Evolutionary conservation across 2,113 vertebrate genomes (phyloP).

Genomic region (Percina caprodes): DNA sequence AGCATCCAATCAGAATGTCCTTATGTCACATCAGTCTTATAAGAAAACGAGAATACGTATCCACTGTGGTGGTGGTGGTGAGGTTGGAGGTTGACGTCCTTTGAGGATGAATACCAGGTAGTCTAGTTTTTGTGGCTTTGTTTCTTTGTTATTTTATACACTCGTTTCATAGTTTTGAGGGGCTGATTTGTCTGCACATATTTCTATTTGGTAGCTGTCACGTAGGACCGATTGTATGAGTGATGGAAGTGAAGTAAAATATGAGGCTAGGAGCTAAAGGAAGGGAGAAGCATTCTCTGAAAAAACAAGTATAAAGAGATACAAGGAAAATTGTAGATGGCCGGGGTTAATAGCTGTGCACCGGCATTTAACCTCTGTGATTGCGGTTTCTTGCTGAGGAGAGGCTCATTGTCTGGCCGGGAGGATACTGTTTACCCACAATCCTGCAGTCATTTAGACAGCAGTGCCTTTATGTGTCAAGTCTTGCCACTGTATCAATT

Average conservation of each 20-base stretch:
- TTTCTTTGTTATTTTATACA: too few relatives aligned
- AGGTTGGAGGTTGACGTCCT: background rate
- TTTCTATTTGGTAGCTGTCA: constrained; percentile 53
- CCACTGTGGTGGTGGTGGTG: background rate
- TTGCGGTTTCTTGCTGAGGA: constrained; percentile 24
- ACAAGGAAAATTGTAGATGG: background rate
- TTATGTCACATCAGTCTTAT: constrained; percentile 1
- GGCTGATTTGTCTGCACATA: constrained; percentile 33
- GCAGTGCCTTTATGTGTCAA: constrained; percentile 25
- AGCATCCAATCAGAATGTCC: constrained; percentile 20
- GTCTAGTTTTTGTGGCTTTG: too few relatives aligned
- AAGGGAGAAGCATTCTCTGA: constrained; percentile 1
- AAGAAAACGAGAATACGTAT: constrained; percentile 38
- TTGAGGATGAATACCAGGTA: too few relatives aligned
- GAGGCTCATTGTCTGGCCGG: constrained; percentile 13
- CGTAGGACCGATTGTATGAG: constrained; percentile 8
- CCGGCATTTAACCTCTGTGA: constrained; percentile 30
- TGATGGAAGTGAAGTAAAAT: constrained; percentile 38
- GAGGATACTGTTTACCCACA: constrained; percentile 51
- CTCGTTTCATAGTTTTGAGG: too few relatives aligned
- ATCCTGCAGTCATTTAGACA: constrained; percentile 32
- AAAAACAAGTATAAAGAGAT: constrained; percentile 13
- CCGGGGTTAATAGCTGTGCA: constrained; percentile 29
- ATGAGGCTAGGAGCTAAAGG: constrained; percentile 6
- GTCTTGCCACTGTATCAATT: constrained; percentile 12